Evolutionary conservation across 2,797 vertebrate genomes (phyloP).

Genomic region (Mormyrops boulengeri): DNA sequence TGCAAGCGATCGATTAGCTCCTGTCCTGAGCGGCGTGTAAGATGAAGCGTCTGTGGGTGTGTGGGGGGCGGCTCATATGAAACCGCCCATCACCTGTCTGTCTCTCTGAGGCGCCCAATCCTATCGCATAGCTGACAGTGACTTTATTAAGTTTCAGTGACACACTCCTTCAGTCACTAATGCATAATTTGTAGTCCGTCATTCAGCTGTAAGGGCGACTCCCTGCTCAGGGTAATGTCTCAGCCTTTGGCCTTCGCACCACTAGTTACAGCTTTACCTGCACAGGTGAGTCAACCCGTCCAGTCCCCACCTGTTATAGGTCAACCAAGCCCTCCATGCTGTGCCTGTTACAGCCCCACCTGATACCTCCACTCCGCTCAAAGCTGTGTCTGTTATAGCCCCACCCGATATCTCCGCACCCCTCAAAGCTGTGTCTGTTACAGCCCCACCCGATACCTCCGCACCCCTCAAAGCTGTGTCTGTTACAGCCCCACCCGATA

Average conservation of each 20-base stretch:
- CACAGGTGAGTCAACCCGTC: not conserved
- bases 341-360: not conserved
- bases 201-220: not conserved
- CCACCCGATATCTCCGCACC: no score
- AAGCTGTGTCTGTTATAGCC: not conserved
- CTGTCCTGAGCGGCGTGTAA: not conserved
- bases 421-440: no score
- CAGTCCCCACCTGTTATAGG: not conserved
- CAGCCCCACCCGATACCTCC: no score
- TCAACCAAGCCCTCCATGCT: not conserved
- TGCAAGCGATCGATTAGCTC: constrained; percentile 6
- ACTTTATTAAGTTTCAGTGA: not conserved
- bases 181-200: not conserved
- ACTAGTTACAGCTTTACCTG: not conserved
- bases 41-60: not conserved
- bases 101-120: not conserved
- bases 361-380: not conserved
- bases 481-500: no score
- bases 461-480: no score
- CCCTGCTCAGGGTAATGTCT: not conserved
- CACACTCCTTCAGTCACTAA: not conserved
- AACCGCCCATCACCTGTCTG: not conserved
- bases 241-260: not conserved
- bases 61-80: not conserved
- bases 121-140: not conserved